phyloP scores from a whole-genome alignment of 2,113 vertebrate genomes.

The Paramisgurnus dabryanus region DNA sequence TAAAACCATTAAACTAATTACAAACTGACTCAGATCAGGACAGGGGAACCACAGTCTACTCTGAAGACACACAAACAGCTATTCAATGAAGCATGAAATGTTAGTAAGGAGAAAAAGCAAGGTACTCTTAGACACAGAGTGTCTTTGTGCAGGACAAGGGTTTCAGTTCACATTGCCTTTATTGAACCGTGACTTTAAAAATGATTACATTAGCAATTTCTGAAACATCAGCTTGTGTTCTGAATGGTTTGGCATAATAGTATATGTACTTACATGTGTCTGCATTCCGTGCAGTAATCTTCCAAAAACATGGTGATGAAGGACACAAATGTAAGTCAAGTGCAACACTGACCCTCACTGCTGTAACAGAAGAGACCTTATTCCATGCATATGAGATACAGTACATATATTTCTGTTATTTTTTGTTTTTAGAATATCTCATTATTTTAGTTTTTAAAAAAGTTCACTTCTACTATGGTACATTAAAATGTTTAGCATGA shows the following conservation, averaged over 20 bases:
- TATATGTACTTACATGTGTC: slow-evolving; percentile 32
- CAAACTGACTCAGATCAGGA: slow-evolving; percentile 11
- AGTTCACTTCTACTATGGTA: no score
- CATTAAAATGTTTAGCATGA: no score
- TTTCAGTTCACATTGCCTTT: slow-evolving; percentile 31
- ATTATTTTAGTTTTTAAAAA: no score
- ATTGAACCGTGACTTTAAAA: slow-evolving; percentile 26
- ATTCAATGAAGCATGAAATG: slow-evolving; percentile 29
- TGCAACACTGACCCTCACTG: not conserved
- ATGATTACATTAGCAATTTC: slow-evolving; percentile 30
- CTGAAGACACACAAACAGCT: slow-evolving; percentile 3
- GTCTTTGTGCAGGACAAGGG: slow-evolving; percentile 33
- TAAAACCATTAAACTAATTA: slow-evolving; percentile 44
- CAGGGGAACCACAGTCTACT: slow-evolving; percentile 20
- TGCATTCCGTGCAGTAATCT: not conserved
- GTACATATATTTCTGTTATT: no score
- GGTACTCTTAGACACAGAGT: not conserved
- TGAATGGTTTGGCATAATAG: slow-evolving; percentile 24
- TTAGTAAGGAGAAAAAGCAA: slow-evolving; percentile 15
- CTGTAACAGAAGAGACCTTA: not conserved
- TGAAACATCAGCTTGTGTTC: slow-evolving; percentile 23
- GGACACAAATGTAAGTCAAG: slow-evolving; percentile 9
- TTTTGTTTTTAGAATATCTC: no score
- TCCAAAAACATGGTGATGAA: not conserved
- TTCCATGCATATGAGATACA: not conserved